A percentile compares a stretch with the other conserved stretches of the same genome.
phyloP scores from a whole-genome alignment of 2,113 vertebrate species.

The Bubalus kerabau region DNA sequence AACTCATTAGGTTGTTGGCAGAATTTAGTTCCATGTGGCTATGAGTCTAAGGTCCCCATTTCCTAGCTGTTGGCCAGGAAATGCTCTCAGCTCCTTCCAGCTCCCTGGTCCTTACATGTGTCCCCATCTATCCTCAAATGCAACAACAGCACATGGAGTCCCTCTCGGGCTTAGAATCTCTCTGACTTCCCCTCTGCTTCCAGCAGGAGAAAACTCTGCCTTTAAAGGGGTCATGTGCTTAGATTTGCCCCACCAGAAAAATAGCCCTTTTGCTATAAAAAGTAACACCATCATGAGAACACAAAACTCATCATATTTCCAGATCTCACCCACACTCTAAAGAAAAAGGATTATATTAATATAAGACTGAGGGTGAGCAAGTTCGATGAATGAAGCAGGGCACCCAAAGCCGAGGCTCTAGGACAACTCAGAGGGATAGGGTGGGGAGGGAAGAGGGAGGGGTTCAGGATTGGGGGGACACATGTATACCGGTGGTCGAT shows the following conservation, averaged over 20 bases:
- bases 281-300: background rate
- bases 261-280: background rate
- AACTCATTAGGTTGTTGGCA: background rate
- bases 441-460: accelerated
- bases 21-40: background rate
- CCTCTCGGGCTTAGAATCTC: background rate
- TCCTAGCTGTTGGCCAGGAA: background rate
- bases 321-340: background rate
- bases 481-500: background rate
- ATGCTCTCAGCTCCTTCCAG: background rate
- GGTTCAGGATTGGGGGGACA: background rate
- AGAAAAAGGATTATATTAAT: background rate
- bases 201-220: background rate
- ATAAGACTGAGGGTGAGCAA: background rate
- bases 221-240: background rate
- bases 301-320: background rate
- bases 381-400: background rate
- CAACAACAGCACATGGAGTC: background rate
- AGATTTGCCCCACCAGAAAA: background rate
- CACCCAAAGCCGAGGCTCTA: background rate
- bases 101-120: background rate
- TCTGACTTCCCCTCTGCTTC: background rate
- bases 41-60: background rate
- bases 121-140: background rate
- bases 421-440: background rate